A percentile compares a stretch with the other conserved stretches of the same genome.
These are phyloP conservation scores for Trachops cirrhosus DNA, from an alignment of 2,797 vertebrate species.

Conservation along the genomic window DNA sequence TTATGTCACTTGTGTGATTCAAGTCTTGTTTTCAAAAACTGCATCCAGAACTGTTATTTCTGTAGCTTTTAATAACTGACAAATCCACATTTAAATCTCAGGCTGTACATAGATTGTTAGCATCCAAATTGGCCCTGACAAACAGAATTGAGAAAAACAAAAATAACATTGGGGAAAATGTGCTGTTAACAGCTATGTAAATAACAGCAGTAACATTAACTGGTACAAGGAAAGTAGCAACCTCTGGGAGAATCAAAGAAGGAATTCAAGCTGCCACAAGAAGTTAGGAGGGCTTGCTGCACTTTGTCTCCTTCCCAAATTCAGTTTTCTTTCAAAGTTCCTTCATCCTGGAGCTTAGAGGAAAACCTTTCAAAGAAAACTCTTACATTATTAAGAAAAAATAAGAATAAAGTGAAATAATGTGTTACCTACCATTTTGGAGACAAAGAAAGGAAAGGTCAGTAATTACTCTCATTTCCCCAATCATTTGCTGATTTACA, in stretches of 20 bases:
- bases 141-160: constrained; percentile 72
- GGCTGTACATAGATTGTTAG: constrained; percentile 73
- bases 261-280: constrained; percentile 45
- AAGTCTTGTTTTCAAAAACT: constrained; percentile 72
- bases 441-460: not conserved
- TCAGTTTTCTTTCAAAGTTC: constrained; percentile 34
- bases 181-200: constrained; percentile 80
- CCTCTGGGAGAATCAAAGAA: constrained; percentile 67
- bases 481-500: not conserved
- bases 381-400: constrained; percentile 39
- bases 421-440: not conserved
- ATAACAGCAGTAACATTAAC: constrained; percentile 73
- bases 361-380: constrained; percentile 53
- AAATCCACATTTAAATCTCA: constrained; percentile 56
- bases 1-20: constrained; percentile 39
- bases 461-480: not conserved
- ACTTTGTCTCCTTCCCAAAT: constrained; percentile 28
- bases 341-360: not conserved
- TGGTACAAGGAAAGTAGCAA: constrained; percentile 75
- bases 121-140: constrained; percentile 73
- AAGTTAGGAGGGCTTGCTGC: not conserved
- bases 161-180: constrained; percentile 71
- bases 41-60: constrained; percentile 71
- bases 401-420: constrained; percentile 16
- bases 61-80: constrained; percentile 73